phyloP scores from a whole-genome alignment of 1,140 invertebrate species.

The Colletes latitarsis region DNA sequence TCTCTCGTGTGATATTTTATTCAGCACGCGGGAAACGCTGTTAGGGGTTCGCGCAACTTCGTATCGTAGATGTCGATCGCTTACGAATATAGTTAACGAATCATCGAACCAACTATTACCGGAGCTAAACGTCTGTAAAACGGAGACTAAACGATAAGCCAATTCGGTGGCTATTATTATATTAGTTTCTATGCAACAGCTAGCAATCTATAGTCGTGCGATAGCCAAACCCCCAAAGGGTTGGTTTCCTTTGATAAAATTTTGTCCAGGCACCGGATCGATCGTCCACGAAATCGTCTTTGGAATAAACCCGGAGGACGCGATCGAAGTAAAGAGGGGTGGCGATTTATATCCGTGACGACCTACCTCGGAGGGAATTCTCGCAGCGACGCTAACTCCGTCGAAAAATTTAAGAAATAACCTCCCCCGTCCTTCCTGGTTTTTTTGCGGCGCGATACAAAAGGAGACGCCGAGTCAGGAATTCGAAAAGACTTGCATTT shows the following conservation, averaged over 20 bases:
- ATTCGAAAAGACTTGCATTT: constrained; percentile 30
- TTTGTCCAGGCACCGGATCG: neutral
- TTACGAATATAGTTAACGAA: no score
- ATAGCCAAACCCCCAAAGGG: neutral
- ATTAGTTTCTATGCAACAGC: no score
- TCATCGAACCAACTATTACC: no score
- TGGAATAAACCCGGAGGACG: neutral
- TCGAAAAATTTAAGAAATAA: constrained; percentile 40
- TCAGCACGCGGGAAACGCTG: neutral
- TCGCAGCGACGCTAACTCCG: neutral
- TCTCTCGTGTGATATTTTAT: neutral
- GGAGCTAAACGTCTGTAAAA: no score
- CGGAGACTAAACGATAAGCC: no score
- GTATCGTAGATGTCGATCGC: no score
- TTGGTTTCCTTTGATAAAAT: neutral
- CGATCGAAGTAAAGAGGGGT: neutral
- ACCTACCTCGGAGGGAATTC: constrained; percentile 14
- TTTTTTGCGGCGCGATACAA: constrained; percentile 1
- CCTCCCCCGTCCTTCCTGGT: neutral
- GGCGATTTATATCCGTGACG: constrained; percentile 15
- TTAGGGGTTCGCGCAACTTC: no score
- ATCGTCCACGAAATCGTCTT: no score
- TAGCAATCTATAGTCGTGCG: no score
- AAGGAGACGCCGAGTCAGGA: constrained; percentile 51
- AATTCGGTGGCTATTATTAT: no score